phyloP scores from a whole-genome alignment of 2,797 vertebrate genomes.

The Gymnothorax reevesii region DNA sequence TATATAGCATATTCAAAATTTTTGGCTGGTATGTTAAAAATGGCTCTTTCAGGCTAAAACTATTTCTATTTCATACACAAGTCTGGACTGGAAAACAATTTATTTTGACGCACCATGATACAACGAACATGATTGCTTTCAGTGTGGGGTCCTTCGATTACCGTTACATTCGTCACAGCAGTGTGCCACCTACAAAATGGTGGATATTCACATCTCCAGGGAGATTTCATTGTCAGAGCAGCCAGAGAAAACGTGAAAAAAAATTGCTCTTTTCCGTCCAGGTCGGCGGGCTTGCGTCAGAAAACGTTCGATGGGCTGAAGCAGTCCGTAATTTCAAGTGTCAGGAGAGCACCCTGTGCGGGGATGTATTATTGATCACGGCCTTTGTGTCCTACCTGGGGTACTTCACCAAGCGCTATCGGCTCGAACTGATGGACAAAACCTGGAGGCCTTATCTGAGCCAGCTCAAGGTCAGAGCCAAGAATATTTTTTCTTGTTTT shows the following conservation, averaged over 20 bases:
- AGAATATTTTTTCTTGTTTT: not conserved
- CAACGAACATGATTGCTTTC: not conserved
- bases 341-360: slow-evolving; percentile 87
- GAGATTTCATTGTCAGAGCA: not conserved
- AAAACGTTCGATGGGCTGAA: slow-evolving; percentile 92
- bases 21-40: not conserved
- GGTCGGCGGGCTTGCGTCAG: slow-evolving; percentile 89
- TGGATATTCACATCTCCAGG: not conserved
- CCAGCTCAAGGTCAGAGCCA: slow-evolving; percentile 76
- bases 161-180: not conserved
- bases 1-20: not conserved
- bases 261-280: slow-evolving; percentile 48
- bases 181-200: not conserved
- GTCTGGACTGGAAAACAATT: not conserved
- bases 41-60: not conserved
- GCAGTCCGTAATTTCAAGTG: slow-evolving; percentile 77
- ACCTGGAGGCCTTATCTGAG: slow-evolving; percentile 86
- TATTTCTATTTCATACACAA: not conserved
- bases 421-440: slow-evolving; percentile 82
- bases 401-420: slow-evolving; percentile 89
- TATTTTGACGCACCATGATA: not conserved
- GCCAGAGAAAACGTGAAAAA: not conserved
- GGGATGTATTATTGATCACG: slow-evolving; percentile 85
- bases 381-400: slow-evolving; percentile 94
- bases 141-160: not conserved